Base-by-base conservation (phyloP, 2,888 invertebrate species). In the Zele albiditarsus region DNA sequence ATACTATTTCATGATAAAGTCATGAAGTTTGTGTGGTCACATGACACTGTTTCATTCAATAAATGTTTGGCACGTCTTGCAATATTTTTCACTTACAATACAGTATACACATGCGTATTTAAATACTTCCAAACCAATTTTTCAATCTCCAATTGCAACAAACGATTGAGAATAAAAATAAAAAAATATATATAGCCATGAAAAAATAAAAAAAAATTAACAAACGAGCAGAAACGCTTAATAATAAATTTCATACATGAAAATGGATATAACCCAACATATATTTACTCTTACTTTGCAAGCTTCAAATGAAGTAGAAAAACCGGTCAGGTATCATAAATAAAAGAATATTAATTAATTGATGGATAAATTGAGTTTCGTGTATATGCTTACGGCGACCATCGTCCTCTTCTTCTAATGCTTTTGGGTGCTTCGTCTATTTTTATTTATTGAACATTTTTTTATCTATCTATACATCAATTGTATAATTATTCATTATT, bases 341-440 rank as follows among this genome's bases (percentile, higher is more conserved):
- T 14, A 28, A 68, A 49, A 63, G 38, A 53, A 20, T 53, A 23
- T 33, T 31, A 49, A 53, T 63, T 53, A 49, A 72, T 53, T 65
- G 33, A 66, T 33, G 53, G n/a, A 33, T 57, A 23, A n/a, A 42
- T 70, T 57, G 31, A 28, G 12, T 58, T 53, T 27, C 28, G 31
- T 58, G 25, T 60, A 60, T 65, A 28, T 27, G 71, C 49, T 71
- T 71, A 49, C 63, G 63, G 33, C 70, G 25, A 62, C 62, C 63
- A 71, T 63, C 63, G 65, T 66, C 27, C 25, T 38, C 23, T 60
- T 70, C 14, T 23, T 53, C 31, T 68, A 68, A 28, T 31, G 68
- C 68, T 65, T 57, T 25, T 72, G 23, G 38, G 46, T 63, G 62
- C 71, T 62, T 62, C 23, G 27, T 71, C 31, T 42, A n/a, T 49